Evolutionary conservation across 1,140 invertebrate species (phyloP), one percentile per base, ranked within the genome.

Genomic region (Papilio glaucus): DNA sequence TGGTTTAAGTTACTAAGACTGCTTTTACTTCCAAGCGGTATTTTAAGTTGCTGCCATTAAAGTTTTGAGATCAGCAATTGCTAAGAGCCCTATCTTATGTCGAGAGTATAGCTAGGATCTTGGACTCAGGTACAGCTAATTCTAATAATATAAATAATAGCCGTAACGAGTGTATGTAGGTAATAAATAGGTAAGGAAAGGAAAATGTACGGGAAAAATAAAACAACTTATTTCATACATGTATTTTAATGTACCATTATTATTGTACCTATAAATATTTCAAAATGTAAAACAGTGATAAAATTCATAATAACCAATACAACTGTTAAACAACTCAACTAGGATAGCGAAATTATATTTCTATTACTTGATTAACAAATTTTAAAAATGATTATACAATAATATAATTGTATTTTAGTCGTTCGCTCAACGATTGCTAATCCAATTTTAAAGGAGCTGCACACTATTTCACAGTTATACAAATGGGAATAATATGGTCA

Each of bases 281-380:
- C 86, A 92, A 93, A 94, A 91, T 93, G 89, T 93, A 94, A 93
- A 94, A 94, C 93, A 93, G 91, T 94, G 91, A 94, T 94, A 94
- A 93, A 94, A 94, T 94, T 90, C 91, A 93, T 88, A 91, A 80
- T 87, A 93, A 93, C 88, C 86, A 90, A 90, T 93, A 86, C 73
- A 90, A 91, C 82, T 86, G 86, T 24, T 81, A 84, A 80, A 82
- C 72, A 89, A 92, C 81, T 80, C 74, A 92, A 89, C 79, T 84
- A 83, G 82, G 71, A 78, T 82, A 80, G 80, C 71, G 77, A 91
- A 90, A 87, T 89, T 77, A 90, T 86, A 84, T 84, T 87, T 83
- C 81, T 85, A 77, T 75, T 60, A 74, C 18, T 76, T 84, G 82
- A 74, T 73, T 82, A 86, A 74, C 82, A 77, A 76, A 79, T 80